Base-by-base conservation (phyloP, 2,888 invertebrate species). In the Idaea aversata region DNA sequence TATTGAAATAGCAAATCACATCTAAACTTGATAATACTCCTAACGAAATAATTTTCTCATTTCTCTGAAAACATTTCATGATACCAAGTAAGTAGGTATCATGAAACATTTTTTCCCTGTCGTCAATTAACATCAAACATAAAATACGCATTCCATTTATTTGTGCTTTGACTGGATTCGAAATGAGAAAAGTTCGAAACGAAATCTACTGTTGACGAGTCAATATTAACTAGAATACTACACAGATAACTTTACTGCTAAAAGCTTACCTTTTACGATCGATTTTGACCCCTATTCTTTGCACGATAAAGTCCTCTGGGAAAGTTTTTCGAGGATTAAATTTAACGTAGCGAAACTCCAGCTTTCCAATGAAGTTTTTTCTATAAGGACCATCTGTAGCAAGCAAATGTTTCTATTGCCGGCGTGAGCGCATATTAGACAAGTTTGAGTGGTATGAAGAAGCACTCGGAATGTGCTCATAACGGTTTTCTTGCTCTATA, bases 181-280 rank as follows among this genome's bases (percentile, higher is more conserved):
- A 90, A 91, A 92, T 92, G 92, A 92, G 92, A 91, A 92, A 92
- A 92, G 92, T 92, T 92, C 83, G 75, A 80, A 87, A 87, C 87
- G 85, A 88, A 90, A 87, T 84, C 81, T 82, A 80, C 77, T 86
- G 88, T 87, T 88, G 87, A 87, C 88, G 90, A 90, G 91, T 91
- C 91, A 91, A 91, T 91, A 90, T 90, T 88, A 88, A 88, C 88
- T 88, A 88, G 87, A 85, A 85, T 85, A 80, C 75, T 72, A 72
- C 86, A 73, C 80, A 74, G 65, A 81, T 85, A 77, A 71, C 66
- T 72, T 61, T 75, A 65, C 67, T 67, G 34, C 35, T 68, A 34
- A 59, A 59, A 59, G 5, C 34, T 3, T 34, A 4, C 6, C 3
- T 16, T 16, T 58, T 16, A 15, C 7, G 15, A 15, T 6, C 58